Percentiles rank a stretch among this genome's conserved stretches.
These are phyloP conservation scores for Molothrus aeneus DNA, from an alignment of 2,797 vertebrate genomes.

Conservation along the genomic window DNA sequence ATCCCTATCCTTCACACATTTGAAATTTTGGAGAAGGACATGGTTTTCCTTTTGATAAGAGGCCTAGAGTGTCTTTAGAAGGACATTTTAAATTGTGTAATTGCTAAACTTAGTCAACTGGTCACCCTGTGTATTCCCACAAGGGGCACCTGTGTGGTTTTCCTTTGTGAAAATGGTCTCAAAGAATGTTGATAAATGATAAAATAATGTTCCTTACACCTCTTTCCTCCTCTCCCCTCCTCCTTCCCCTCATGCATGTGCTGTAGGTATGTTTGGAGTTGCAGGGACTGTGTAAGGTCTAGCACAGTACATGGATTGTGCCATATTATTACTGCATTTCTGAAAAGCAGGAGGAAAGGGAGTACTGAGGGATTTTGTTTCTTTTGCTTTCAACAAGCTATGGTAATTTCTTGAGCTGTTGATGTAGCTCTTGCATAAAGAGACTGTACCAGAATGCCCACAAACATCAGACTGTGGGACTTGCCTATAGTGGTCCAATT, in stretches of 20 bases:
- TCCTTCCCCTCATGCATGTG: fast-evolving
- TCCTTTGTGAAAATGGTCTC: neutral
- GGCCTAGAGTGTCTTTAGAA: neutral
- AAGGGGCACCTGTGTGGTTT: neutral
- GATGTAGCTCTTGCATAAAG: neutral
- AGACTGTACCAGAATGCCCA: neutral
- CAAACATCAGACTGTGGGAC: neutral
- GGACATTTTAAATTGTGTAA: neutral
- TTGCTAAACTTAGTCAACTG: neutral
- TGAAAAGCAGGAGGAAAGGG: neutral
- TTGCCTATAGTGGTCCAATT: neutral
- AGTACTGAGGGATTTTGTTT: neutral
- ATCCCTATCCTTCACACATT: fast-evolving
- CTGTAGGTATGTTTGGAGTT: neutral
- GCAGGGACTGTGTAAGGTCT: neutral
- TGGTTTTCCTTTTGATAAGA: neutral
- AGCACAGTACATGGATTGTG: fast-evolving
- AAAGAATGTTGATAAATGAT: fast-evolving
- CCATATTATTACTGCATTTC: neutral
- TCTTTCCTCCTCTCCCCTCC: neutral
- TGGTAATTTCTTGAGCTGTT: neutral
- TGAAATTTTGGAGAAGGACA: neutral
- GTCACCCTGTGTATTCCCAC: neutral
- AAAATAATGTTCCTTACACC: neutral
- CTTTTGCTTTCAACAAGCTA: neutral